A percentile compares a stretch with the other conserved stretches of the same genome.
phyloP scores from a whole-genome alignment of 2,888 invertebrate species.

The Chirona hameri region DNA sequence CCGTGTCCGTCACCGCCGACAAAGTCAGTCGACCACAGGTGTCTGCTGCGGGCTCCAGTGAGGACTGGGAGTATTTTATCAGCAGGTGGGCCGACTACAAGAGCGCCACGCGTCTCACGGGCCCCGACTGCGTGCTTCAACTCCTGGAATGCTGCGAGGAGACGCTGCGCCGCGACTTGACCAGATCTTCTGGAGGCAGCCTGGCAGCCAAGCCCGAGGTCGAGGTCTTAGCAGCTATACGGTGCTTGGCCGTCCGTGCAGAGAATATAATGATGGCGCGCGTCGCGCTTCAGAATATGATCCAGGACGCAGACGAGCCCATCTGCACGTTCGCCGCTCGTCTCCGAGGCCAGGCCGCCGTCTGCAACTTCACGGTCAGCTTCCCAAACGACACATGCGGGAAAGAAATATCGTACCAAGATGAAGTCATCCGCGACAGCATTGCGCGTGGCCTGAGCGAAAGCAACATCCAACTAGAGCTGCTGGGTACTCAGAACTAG shows the following conservation, averaged over 20 bases:
- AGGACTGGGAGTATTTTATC: constrained; percentile 29
- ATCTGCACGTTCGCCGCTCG: constrained; percentile 26
- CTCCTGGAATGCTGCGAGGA: constrained; percentile 33
- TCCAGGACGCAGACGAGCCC: constrained; percentile 28
- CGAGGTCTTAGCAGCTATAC: too few species aligned
- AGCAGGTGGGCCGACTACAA: constrained; percentile 29
- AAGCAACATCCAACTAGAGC: constrained; percentile 29
- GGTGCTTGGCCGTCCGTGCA: not conserved
- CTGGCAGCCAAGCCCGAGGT: not conserved
- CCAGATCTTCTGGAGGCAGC: not conserved
- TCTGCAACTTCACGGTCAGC: too few species aligned
- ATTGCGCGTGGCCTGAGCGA: constrained; percentile 11
- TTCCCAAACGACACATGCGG: too few species aligned
- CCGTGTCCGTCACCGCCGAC: constrained; percentile 26
- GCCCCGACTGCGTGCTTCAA: not conserved
- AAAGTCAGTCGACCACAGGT: constrained; percentile 32
- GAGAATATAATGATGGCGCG: constrained; percentile 32
- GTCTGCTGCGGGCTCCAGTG: constrained; percentile 28
- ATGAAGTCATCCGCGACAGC: not conserved
- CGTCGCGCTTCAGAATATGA: constrained; percentile 27
- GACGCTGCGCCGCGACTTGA: constrained; percentile 32
- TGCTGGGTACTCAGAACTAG: too few species aligned
- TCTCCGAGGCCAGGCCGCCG: constrained; percentile 30
- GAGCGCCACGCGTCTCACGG: too few species aligned
- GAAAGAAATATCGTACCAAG: too few species aligned